phyloP scores from a whole-genome alignment of 2,113 vertebrate genomes.

The Sylvietta virens region DNA sequence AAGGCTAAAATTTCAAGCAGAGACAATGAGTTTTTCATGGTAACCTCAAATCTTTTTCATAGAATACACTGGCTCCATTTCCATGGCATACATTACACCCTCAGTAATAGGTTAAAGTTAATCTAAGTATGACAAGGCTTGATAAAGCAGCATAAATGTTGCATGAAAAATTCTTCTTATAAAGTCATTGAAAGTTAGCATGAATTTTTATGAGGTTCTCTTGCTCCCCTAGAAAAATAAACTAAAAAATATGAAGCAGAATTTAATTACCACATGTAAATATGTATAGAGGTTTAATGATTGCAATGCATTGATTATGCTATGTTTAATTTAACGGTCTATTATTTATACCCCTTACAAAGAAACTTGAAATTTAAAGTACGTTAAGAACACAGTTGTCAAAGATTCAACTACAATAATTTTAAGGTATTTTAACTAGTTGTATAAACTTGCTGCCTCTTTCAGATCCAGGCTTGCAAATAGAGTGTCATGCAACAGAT shows the following conservation, averaged over 20 bases:
- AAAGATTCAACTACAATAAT: constrained; percentile 11
- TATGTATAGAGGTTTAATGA: background rate
- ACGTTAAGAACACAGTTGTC: background rate
- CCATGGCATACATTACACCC: background rate
- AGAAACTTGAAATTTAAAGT: constrained; percentile 31
- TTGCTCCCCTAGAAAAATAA: constrained; percentile 20
- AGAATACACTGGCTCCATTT: background rate
- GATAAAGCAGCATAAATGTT: background rate
- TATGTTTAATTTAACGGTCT: constrained; percentile 27
- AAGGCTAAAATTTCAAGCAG: background rate
- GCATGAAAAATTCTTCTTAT: background rate
- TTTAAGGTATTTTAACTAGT: background rate
- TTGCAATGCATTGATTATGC: background rate
- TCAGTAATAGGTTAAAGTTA: background rate
- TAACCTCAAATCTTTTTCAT: background rate
- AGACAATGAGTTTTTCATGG: fast-evolving
- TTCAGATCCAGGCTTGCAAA: constrained; percentile 6
- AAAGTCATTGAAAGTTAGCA: constrained; percentile 15
- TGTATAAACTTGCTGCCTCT: background rate
- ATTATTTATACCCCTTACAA: constrained; percentile 12
- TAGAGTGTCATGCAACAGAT: background rate
- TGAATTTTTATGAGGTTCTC: constrained; percentile 48
- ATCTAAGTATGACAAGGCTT: background rate
- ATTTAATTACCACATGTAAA: constrained; percentile 46
- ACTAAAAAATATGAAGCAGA: background rate